Base-by-base conservation (phyloP, 2,113 vertebrate species). In the Mungos mungo region DNA sequence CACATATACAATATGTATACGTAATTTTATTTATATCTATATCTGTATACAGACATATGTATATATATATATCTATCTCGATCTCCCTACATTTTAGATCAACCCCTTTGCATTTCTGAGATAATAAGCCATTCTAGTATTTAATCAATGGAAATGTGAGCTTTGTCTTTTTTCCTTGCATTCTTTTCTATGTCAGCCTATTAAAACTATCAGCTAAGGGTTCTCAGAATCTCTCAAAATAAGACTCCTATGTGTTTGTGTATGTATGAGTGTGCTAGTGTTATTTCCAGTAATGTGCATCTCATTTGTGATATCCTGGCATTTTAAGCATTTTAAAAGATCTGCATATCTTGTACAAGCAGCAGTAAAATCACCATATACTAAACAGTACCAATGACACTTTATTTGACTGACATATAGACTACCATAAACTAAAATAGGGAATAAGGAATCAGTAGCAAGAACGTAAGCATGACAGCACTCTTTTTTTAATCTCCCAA, bases 351-450 rank as follows among this genome's bases (percentile, higher is more conserved):
- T 86, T 85, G 11, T 93, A 66, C 0, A 86, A 93, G 45, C 18
- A 90, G 15, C 25, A 96, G 41, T 54, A 95, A 93, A 89, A 95
- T 95, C 63, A 83, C 52, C 63, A 85, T 90, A 97, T 81, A 93
- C 66, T 95, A 98, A 98, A 98, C 72, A 95, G 47, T 31, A 94
- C 81, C 63, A 98, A 79, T 97, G 98, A 97, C 82, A 95, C 97
- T 98, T 97, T 65, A 91, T 95, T 95, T 97, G 76, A 98, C 68
- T 98, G 97, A 98, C 96, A 97, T 8, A 94, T 6, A 89, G 93
- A 92, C 81, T 96, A 65, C 23, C 33, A 57, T 87, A 80, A 81
- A 80, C 68, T 87, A 88, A 87, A 50, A 84, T 4, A 90, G 66
- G 92, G 88, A 57, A 97, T 95, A 95, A 97, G 97, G 97, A 93